Percentiles rank a stretch among this genome's conserved stretches.
These are phyloP conservation scores for Aquatica leii DNA, from an alignment of 2,888 invertebrate species.

Conservation along the genomic window DNA sequence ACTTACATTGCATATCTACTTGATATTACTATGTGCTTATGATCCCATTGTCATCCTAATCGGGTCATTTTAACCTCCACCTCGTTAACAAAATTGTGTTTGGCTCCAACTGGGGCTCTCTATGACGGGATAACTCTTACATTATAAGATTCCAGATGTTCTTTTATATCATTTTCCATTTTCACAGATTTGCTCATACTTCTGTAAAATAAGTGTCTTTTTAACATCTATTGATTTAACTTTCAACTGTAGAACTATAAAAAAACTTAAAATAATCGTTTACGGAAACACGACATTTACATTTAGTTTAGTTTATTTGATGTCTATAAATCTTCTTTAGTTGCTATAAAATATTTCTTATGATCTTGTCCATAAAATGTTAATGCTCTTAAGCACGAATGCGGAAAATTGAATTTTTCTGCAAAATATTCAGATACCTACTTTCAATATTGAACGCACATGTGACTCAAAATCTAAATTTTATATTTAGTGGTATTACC, in stretches of 20 bases:
- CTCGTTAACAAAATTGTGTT: slow-evolving; percentile 40
- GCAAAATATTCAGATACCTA: too few species aligned
- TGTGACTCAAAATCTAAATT: too few species aligned
- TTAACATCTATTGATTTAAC: slow-evolving; percentile 13
- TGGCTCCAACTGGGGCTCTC: slow-evolving; percentile 29
- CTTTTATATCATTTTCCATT: slow-evolving; percentile 29
- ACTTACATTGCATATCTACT: slow-evolving; percentile 32
- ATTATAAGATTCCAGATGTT: slow-evolving; percentile 36
- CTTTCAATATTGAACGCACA: too few species aligned
- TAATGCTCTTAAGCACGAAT: slow-evolving; percentile 9
- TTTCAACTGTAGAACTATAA: background rate
- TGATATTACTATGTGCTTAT: slow-evolving; percentile 38
- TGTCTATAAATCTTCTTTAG: slow-evolving; percentile 30
- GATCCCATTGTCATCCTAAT: slow-evolving; percentile 38
- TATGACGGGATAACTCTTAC: slow-evolving; percentile 39
- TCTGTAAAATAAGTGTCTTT: slow-evolving; percentile 27
- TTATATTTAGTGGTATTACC: too few species aligned
- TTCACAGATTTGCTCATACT: slow-evolving; percentile 24
- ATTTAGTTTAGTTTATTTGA: slow-evolving; percentile 23
- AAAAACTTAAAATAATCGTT: background rate
- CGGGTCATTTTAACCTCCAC: slow-evolving; percentile 38
- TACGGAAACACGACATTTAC: slow-evolving; percentile 6
- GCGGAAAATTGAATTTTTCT: slow-evolving; percentile 9
- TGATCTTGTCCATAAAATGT: slow-evolving; percentile 11
- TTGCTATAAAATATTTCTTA: slow-evolving; percentile 23